Percentiles rank a stretch among this genome's conserved stretches.
Conservation (phyloP, 2,888 invertebrate species). For the Nemurella pictetii region DNA sequence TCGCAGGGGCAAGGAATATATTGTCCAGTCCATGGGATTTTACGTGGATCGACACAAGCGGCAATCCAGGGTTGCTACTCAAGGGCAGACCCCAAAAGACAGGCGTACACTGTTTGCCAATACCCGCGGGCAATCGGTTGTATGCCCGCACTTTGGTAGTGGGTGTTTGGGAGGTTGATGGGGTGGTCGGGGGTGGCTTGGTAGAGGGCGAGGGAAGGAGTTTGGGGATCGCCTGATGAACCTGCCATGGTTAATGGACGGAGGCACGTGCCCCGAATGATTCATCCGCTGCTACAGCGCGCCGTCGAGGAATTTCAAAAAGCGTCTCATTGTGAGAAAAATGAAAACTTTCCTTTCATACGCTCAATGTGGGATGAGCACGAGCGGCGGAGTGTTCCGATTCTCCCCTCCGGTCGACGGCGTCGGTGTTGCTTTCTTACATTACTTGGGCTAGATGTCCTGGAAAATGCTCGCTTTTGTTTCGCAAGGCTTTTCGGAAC, state of each 20-base stretch:
- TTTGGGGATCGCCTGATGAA: neutral
- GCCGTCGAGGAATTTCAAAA: slow-evolving; percentile 1
- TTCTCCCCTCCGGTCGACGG: neutral
- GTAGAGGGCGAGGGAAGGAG: neutral
- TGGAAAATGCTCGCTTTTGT: neutral
- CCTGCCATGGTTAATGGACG: neutral
- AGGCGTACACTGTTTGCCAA: neutral
- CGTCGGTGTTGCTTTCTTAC: neutral
- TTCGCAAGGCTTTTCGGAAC: neutral
- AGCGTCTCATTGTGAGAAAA: neutral
- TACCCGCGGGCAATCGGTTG: neutral
- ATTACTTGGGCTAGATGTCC: neutral
- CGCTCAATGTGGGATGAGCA: neutral
- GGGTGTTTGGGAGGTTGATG: neutral
- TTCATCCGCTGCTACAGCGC: neutral
- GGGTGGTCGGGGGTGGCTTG: no score
- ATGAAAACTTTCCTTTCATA: neutral
- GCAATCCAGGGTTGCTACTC: neutral
- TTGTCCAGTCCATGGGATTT: no score
- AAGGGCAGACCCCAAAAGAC: neutral
- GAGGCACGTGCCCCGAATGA: neutral
- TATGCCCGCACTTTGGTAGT: neutral
- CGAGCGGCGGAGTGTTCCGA: neutral
- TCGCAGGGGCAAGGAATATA: no score
- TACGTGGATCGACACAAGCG: no score